Conservation (phyloP, 92 coral and sea anemone species). For the Hydrozoanthus gracilis region DNA sequence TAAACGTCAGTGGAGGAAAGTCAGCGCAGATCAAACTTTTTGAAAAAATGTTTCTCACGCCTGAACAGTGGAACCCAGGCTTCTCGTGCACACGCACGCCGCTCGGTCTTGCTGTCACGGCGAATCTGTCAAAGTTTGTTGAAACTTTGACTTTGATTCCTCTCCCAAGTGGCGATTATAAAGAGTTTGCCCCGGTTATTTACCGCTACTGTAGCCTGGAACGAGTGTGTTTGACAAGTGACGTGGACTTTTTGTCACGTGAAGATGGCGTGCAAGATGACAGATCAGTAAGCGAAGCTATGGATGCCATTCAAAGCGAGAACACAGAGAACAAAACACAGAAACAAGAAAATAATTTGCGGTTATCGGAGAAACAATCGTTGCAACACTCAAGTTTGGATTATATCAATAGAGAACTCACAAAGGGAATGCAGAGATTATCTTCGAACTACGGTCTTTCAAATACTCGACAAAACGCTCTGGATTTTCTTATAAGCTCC, state of each 20-base stretch:
- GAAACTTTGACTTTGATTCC: slow-evolving; percentile 70
- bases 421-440: slow-evolving; percentile 6
- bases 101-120: slow-evolving; percentile 61
- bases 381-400: slow-evolving; percentile 10
- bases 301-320: background rate
- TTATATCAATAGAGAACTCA: slow-evolving; percentile 3
- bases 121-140: slow-evolving; percentile 49
- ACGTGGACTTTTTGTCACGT: slow-evolving; percentile 23
- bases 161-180: slow-evolving; percentile 70
- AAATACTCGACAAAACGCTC: slow-evolving; percentile 20
- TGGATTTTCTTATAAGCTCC: slow-evolving; percentile 48
- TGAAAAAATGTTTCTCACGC: slow-evolving; percentile 52
- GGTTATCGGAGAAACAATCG: background rate
- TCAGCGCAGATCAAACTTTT: slow-evolving; percentile 65
- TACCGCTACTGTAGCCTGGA: slow-evolving; percentile 74
- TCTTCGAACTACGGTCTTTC: slow-evolving; percentile 37
- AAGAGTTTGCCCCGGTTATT: slow-evolving; percentile 49
- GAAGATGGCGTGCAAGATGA: slow-evolving; percentile 3
- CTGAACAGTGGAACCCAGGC: slow-evolving; percentile 53
- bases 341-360: background rate
- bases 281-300: background rate
- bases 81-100: slow-evolving; percentile 52
- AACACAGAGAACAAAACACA: background rate
- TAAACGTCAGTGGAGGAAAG: slow-evolving; percentile 50
- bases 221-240: slow-evolving; percentile 53